Percentiles rank a stretch among this genome's conserved stretches.
Evolutionary conservation across 2,797 vertebrate genomes (phyloP).

Genomic region (Huso huso): DNA sequence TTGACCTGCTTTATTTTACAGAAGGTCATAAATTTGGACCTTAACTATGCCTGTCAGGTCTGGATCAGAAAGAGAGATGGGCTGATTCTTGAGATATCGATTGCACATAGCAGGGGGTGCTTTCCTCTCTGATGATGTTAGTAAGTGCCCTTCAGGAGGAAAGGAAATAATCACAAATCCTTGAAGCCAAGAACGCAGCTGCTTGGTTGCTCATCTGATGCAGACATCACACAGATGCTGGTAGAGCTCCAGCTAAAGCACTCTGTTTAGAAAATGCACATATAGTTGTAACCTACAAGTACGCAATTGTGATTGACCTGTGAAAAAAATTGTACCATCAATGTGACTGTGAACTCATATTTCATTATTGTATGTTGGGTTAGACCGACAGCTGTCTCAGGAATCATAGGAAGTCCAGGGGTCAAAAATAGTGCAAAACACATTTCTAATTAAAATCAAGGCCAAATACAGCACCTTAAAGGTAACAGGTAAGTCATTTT

Average conservation of each 20-base stretch:
- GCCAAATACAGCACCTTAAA: too few relatives aligned
- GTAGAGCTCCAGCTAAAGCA: slow-evolving; percentile 3
- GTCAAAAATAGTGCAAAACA: too few relatives aligned
- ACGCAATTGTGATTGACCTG: too few relatives aligned
- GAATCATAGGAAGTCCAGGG: too few relatives aligned
- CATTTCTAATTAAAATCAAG: too few relatives aligned
- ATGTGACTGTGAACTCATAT: too few relatives aligned
- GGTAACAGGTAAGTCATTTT: too few relatives aligned
- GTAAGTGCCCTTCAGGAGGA: slow-evolving; percentile 6
- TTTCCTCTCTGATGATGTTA: slow-evolving; percentile 3
- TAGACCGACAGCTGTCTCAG: too few relatives aligned
- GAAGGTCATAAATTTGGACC: slow-evolving; percentile 42
- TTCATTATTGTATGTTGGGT: too few relatives aligned
- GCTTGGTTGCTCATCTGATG: slow-evolving; percentile 29
- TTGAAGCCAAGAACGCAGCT: slow-evolving; percentile 22
- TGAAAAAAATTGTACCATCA: too few relatives aligned
- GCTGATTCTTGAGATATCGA: slow-evolving; percentile 43
- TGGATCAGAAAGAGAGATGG: slow-evolving; percentile 45
- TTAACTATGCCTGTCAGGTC: slow-evolving; percentile 38
- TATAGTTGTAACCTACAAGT: too few relatives aligned
- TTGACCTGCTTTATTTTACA: slow-evolving; percentile 3
- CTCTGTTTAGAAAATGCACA: too few relatives aligned
- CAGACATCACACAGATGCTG: slow-evolving; percentile 31
- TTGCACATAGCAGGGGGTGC: slow-evolving; percentile 25
- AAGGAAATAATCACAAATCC: slow-evolving; percentile 26